Conservation (phyloP, 2,888 invertebrate genomes). For the Eurytoma adleriae region DNA sequence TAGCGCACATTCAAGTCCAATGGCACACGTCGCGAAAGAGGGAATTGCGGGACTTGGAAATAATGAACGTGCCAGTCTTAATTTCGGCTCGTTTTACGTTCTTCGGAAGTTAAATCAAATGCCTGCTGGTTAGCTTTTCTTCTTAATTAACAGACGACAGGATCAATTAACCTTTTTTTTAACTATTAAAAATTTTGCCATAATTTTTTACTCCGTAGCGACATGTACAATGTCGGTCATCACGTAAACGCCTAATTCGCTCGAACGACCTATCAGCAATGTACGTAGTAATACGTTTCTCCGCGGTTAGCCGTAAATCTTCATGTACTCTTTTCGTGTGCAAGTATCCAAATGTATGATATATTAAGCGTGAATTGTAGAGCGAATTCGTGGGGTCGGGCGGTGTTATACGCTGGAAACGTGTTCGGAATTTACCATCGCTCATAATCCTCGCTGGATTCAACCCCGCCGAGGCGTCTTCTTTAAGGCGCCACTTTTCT, state of each 20-base stretch:
- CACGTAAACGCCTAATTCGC: too few species aligned
- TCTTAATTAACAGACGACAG: too few species aligned
- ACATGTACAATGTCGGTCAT: too few species aligned
- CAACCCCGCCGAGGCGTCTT: background rate
- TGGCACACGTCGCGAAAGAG: background rate
- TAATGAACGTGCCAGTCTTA: slow-evolving; percentile 27
- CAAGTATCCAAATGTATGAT: background rate
- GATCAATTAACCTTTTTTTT: too few species aligned
- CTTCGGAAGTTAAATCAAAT: background rate
- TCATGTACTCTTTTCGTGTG: too few species aligned
- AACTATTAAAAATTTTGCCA: too few species aligned
- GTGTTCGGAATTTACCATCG: background rate
- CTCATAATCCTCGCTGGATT: background rate
- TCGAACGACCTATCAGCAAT: too few species aligned
- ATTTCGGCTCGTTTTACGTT: background rate
- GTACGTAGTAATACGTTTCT: too few species aligned
- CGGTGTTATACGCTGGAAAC: background rate
- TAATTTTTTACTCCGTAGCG: too few species aligned
- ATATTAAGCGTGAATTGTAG: background rate
- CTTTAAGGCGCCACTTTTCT: too few species aligned
- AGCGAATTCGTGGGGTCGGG: background rate
- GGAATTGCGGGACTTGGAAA: background rate
- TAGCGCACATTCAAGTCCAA: background rate
- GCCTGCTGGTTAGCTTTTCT: too few species aligned
- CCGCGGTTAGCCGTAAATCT: too few species aligned